Base-by-base conservation (phyloP, 2,888 invertebrate species). In the Tinea trinotella region DNA sequence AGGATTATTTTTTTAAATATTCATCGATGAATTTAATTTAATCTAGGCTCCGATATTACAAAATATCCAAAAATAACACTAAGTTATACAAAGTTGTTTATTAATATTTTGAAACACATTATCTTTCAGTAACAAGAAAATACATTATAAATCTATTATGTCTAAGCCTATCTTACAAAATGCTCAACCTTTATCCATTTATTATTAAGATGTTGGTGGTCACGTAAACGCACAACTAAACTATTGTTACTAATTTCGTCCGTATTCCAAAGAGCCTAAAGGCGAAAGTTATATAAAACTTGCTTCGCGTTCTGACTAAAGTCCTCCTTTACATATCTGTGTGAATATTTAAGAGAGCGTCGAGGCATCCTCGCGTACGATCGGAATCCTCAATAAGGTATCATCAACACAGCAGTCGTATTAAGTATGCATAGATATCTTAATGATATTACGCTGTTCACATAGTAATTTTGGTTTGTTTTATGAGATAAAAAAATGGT, bases 301-400 rank as follows among this genome's bases (percentile, higher is more conserved):
- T 40, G 12, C 7, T n/a, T 12, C 40, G 5, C 40, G 12, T 40
- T 13, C 40, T 40, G 40, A 15, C 40, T 40, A 40, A 40, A 46
- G 17, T 19, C 46, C 19, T 17, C 19, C 17, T 46, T 46, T 46
- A 18, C 46, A 46, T 19, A 46, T 46, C 46, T 19, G 19, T 19
- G 46, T 46, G 46, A 46, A 46, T 46, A 46, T 46, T 46, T 46
- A 46, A 46, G 19, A 46, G 46, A 17, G 46, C 17, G 17, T 19
- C 19, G 46, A 19, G 46, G 17, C 40, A 40, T 50, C 50, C n/a
- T 24, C 19, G 50, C 24, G 24, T 24, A 50, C 50, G 50, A 50
- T 50, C 50, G 50, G 50, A 50, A 50, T 50, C 50, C 24, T 50
- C 50, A 50, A 50, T 50, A 50, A 50, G 50, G 50, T 50, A 46